Conservation (phyloP, 2,797 vertebrate species). For the Sebastes diaconus region DNA sequence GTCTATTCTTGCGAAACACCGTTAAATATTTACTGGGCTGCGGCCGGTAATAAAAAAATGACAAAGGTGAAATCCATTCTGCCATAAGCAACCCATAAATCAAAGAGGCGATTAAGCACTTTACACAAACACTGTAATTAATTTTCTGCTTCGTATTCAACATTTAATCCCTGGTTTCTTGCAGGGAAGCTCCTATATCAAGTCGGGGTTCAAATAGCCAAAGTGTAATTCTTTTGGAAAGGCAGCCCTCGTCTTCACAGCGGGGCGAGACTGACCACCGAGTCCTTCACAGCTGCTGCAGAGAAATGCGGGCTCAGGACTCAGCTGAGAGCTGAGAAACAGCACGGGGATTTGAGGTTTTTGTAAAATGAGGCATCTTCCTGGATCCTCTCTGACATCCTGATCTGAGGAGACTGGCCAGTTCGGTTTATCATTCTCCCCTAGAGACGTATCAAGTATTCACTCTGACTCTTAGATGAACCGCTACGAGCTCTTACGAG, state of each 20-base stretch:
- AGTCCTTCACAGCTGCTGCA: not conserved
- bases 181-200: constrained; percentile 21
- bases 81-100: constrained; percentile 13
- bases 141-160: constrained; percentile 35
- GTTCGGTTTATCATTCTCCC: constrained; percentile 14
- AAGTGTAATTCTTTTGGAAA: not conserved
- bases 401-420: not conserved
- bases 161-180: constrained; percentile 23
- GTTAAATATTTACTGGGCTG: constrained; percentile 26
- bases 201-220: not conserved
- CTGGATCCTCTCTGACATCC: constrained; percentile 39
- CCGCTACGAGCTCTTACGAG: not conserved
- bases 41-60: not conserved
- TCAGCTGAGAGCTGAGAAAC: constrained; percentile 37
- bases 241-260: not conserved
- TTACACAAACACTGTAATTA: constrained; percentile 29
- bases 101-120: constrained; percentile 32
- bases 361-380: constrained; percentile 38
- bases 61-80: constrained; percentile 1
- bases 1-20: constrained; percentile 1
- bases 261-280: not conserved
- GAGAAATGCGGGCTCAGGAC: constrained; percentile 11
- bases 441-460: constrained; percentile 19
- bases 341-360: constrained; percentile 38
- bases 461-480: constrained; percentile 13